Evolutionary conservation across 2,797 vertebrate genomes (phyloP).

Genomic region (Schizothorax lantsangensis): DNA sequence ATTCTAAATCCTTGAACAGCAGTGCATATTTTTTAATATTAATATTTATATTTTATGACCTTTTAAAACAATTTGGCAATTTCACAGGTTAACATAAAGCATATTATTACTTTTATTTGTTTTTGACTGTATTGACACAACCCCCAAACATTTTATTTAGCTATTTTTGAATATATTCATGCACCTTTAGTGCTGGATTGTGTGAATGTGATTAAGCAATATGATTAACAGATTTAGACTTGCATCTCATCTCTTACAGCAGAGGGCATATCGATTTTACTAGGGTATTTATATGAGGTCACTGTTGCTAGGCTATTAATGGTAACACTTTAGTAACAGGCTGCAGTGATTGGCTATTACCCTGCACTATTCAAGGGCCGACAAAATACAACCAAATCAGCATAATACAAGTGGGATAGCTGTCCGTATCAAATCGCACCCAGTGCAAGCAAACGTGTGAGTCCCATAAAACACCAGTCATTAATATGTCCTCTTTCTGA

Average conservation of each 20-base stretch:
- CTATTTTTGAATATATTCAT: background rate
- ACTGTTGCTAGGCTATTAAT: conserved; percentile 54
- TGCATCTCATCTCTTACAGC: conserved; percentile 35
- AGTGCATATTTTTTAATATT: background rate
- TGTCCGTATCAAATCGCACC: conserved; percentile 14
- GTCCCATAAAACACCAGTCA: background rate
- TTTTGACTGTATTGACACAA: conserved; percentile 7
- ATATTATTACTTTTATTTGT: background rate
- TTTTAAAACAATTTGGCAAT: background rate
- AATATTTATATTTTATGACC: background rate
- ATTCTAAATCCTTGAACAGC: background rate
- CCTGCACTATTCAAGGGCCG: conserved; percentile 6
- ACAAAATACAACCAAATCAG: conserved; percentile 21
- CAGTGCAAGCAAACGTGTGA: background rate
- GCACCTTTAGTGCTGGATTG: background rate
- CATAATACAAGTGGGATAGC: conserved; percentile 21
- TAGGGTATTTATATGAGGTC: conserved; percentile 45
- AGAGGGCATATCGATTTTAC: conserved; percentile 50
- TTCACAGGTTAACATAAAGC: background rate
- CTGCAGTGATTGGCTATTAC: conserved; percentile 40
- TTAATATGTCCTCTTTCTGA: conserved; percentile 64
- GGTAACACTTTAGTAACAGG: conserved; percentile 36
- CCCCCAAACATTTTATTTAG: background rate
- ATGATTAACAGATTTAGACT: conserved; percentile 37
- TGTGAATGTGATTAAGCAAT: conserved; percentile 18